Evolutionary conservation across 2,113 vertebrate species (phyloP).

Genomic region (Scytalopus superciliaris): DNA sequence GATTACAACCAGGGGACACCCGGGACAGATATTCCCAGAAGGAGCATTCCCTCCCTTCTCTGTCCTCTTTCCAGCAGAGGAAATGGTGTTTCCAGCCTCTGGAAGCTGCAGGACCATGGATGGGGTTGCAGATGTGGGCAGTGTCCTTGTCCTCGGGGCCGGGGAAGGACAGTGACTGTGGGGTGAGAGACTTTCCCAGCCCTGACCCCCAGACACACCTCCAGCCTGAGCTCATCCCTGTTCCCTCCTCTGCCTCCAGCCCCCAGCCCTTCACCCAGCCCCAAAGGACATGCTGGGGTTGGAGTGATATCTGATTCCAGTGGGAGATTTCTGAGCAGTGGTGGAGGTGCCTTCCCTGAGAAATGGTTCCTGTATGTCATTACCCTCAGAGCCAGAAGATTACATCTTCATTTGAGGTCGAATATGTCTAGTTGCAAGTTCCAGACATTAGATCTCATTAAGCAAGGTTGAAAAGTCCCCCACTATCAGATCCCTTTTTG

Average conservation of each 20-base stretch:
- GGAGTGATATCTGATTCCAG: not conserved
- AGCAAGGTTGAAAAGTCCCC: constrained; percentile 53
- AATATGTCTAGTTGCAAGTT: constrained; percentile 56
- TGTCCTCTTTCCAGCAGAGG: not conserved
- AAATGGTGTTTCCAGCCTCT: not conserved
- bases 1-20: not conserved
- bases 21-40: not conserved
- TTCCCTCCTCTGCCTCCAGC: not conserved
- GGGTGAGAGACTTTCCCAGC: not conserved
- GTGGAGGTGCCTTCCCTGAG: constrained; percentile 26
- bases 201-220: not conserved
- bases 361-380: constrained; percentile 41
- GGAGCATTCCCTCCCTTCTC: not conserved
- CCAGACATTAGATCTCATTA: constrained; percentile 60
- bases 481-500: constrained; percentile 62
- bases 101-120: not conserved
- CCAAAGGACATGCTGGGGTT: not conserved
- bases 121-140: not conserved
- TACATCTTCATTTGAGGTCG: constrained; percentile 43
- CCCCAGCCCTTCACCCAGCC: constrained; percentile 17
- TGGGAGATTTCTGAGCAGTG: not conserved
- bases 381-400: constrained; percentile 55
- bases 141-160: too few species aligned
- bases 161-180: not conserved
- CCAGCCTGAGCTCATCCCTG: not conserved